Conservation (phyloP, 2,888 invertebrate genomes). For the Oxycera nigricornis region DNA sequence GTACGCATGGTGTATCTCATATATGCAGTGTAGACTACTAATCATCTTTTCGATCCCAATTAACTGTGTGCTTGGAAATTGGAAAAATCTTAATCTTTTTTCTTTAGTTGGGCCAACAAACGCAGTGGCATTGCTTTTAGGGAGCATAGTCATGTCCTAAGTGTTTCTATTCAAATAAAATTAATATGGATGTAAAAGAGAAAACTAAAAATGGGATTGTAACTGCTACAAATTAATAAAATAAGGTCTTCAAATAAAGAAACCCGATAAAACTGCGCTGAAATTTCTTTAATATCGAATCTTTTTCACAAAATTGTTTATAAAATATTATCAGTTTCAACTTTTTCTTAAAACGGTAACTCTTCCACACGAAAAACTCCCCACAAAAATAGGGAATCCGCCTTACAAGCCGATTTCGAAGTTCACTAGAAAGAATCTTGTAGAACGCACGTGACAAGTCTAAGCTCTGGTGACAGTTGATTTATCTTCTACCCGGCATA, state of each 20-base stretch:
- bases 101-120: neutral
- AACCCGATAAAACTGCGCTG: too few species aligned
- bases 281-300: too few species aligned
- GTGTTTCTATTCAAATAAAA: too few species aligned
- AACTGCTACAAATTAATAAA: too few species aligned
- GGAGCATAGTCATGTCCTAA: neutral
- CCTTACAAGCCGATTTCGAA: neutral
- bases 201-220: too few species aligned
- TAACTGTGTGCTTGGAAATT: slow-evolving; percentile 25
- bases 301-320: neutral
- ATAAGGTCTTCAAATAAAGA: too few species aligned
- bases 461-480: slow-evolving; percentile 44
- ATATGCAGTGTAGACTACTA: slow-evolving; percentile 43
- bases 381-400: neutral
- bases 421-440: slow-evolving; percentile 1
- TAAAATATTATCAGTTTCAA: too few species aligned
- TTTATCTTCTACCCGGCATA: slow-evolving; percentile 44
- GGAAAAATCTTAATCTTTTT: slow-evolving; percentile 23
- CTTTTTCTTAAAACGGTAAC: neutral
- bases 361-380: neutral
- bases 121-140: neutral
- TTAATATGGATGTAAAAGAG: too few species aligned
- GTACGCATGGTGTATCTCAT: slow-evolving; percentile 22
- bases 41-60: slow-evolving; percentile 43
- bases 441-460: slow-evolving; percentile 42